Base-by-base conservation (phyloP, 2,888 invertebrate genomes). In the Lasioglossum figueresi region DNA sequence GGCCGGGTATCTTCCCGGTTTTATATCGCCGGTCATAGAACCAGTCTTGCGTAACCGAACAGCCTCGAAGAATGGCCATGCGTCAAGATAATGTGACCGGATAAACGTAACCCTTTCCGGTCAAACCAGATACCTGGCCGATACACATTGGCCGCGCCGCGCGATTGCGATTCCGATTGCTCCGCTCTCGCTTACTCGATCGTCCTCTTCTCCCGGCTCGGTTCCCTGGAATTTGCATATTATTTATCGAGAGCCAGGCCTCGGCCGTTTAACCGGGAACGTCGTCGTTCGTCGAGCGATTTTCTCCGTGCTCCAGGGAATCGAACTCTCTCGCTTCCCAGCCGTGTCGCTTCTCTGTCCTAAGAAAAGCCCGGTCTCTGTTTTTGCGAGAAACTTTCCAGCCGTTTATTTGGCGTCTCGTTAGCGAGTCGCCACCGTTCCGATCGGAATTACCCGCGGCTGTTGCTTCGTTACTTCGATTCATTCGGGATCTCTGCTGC, bases 91-190 rank as follows among this genome's bases (percentile, higher is more conserved):
- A 88, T 89, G 88, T 88, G 85, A 88, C 86, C 84, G 90, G 92
- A 91, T 92, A 91, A 92, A 92, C 88, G 88, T 84, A 89, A 90
- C 87, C 90, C 90, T 91, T 92, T 90, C 85, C 89, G 80, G 90
- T 84, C 85, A 84, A 89, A 90, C 88, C 89, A 85, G 88, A 89
- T 90, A 84, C 75, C 84, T 56, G 66, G 34, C 59, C 75, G 86
- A 82, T 86, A 82, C 66, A 34, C 66, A 40, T 34, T 27, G 59
- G 27, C 59, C 59, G 27, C 59, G 27, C 59, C 66, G 43, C 56
- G n/a, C 73, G 74, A 66, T 70, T 66, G 59, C 79, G 66, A 63
- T 52, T 63, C 76, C 31, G 59, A 59, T 59, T 59, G 59, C 59
- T 0, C 1, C 14, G 12, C 14, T n/a, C 59, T 59, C 59, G 27